Evolutionary conservation across 2,113 vertebrate species (phyloP).

Genomic region (Perognathus longimembris): DNA sequence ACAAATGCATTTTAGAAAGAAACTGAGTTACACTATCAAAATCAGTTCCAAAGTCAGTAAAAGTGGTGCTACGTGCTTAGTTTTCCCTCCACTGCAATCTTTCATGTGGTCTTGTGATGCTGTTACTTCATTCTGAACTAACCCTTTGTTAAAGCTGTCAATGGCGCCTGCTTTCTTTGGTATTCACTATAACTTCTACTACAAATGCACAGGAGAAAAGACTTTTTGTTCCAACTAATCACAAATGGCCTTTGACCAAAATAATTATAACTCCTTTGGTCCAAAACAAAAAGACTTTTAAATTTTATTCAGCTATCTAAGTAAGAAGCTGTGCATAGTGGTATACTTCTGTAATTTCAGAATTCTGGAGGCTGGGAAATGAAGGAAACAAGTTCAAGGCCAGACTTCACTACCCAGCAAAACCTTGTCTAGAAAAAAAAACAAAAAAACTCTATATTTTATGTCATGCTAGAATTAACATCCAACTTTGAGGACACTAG

Average conservation of each 20-base stretch:
- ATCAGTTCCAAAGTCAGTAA: background rate
- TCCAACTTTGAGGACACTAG: background rate
- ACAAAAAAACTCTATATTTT: background rate
- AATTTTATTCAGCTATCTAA: background rate
- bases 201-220: background rate
- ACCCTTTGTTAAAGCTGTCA: background rate
- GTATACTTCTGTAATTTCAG: background rate
- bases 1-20: background rate
- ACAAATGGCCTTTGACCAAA: background rate
- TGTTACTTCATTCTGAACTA: background rate
- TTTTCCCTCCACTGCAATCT: background rate
- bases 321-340: background rate
- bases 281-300: background rate
- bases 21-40: background rate
- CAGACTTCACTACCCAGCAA: background rate
- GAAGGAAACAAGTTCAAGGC: background rate
- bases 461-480: background rate
- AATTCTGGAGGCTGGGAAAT: background rate
- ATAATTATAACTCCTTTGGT: background rate
- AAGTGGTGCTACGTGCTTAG: background rate
- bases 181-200: background rate
- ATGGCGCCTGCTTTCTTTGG: background rate
- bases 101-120: background rate
- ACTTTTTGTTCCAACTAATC: background rate
- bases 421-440: background rate